These are phyloP conservation scores for Ochotona curzoniae DNA, from an alignment of 2,113 vertebrate genomes.

Conservation along the genomic window DNA sequence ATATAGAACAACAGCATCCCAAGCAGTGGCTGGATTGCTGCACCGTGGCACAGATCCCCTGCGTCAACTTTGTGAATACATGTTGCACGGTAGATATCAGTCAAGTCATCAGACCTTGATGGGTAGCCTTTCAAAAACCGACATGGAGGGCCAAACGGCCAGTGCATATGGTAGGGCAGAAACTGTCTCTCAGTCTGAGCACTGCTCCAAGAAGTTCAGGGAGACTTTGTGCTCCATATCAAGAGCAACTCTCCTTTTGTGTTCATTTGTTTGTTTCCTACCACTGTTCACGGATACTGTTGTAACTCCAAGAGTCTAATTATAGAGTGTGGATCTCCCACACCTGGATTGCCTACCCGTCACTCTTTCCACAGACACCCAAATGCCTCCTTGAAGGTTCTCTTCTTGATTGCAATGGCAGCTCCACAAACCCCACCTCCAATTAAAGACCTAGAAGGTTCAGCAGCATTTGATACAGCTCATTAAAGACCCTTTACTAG, in stretches of 20 bases:
- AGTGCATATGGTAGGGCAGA: neutral
- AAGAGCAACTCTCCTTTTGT: neutral
- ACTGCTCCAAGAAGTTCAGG: neutral
- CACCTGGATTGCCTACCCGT: accelerated
- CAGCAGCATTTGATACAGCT: neutral
- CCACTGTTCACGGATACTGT: neutral
- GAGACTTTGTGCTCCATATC: accelerated
- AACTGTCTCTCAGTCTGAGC: neutral
- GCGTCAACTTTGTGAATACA: neutral
- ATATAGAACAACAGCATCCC: too few species aligned
- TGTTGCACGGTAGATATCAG: neutral
- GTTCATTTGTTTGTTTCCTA: too few species aligned
- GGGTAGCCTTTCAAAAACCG: neutral
- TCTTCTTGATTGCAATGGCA: too few species aligned
- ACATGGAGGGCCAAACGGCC: neutral
- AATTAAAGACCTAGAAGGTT: neutral
- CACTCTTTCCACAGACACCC: neutral
- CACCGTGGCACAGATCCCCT: too few species aligned
- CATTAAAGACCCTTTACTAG: neutral
- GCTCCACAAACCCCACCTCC: neutral
- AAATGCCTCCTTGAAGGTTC: neutral
- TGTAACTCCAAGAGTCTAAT: neutral
- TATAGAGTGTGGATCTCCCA: neutral
- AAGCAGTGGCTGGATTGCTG: too few species aligned
- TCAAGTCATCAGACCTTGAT: neutral